Evolutionary conservation across 2,113 vertebrate species (phyloP).

Genomic region (Rhodinocichla rosea): DNA sequence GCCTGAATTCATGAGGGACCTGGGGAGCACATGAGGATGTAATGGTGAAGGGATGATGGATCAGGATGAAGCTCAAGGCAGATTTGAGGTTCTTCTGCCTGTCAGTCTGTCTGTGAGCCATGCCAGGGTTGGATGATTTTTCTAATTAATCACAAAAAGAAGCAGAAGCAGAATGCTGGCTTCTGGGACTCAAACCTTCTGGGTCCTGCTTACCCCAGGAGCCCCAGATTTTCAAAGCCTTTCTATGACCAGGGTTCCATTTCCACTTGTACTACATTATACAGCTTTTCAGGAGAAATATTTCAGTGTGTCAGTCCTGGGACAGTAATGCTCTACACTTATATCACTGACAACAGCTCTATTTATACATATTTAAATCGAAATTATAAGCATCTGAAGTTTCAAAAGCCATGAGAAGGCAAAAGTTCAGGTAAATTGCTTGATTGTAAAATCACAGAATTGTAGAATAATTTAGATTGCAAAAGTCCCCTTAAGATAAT

Average conservation of each 20-base stretch:
- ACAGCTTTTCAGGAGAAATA: constrained; percentile 5
- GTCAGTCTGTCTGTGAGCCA: not conserved
- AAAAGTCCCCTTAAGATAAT: not conserved
- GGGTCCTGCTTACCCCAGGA: not conserved
- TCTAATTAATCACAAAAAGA: not conserved
- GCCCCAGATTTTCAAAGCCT: not conserved
- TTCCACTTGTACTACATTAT: not conserved
- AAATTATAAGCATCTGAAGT: constrained; percentile 44
- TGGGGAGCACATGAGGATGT: not conserved
- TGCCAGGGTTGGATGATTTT: not conserved
- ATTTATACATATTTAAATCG: not conserved
- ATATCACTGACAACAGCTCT: not conserved
- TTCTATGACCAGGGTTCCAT: not conserved
- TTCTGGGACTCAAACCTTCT: not conserved
- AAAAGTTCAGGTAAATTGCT: not conserved
- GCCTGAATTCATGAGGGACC: not conserved
- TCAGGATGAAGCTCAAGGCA: not conserved
- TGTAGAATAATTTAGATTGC: not conserved
- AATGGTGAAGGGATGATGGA: not conserved
- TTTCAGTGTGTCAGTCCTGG: not conserved
- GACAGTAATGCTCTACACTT: constrained; percentile 8
- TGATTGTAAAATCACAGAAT: constrained; percentile 6
- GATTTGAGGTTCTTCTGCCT: not conserved
- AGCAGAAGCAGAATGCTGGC: not conserved
- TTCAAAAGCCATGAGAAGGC: not conserved